Evolutionary conservation across 2,888 invertebrate genomes (phyloP), one percentile per base, ranked within the genome.

Genomic region (Zygogramma bicolorata): DNA sequence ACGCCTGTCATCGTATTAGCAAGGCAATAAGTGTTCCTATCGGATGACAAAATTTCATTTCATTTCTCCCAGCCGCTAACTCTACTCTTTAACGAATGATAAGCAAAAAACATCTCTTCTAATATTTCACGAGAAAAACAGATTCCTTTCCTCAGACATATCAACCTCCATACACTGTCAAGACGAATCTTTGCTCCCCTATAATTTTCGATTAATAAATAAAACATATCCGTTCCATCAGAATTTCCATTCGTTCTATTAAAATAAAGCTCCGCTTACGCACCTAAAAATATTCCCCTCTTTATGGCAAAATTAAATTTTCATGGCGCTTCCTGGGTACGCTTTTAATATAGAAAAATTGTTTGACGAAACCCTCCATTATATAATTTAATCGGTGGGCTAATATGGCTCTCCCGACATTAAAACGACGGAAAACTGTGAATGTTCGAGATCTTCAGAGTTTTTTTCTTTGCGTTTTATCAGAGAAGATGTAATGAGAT

Each of bases 321-420:
- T 63, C 63, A 63, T 63, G 29, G 63, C 42, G 63, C 49, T 63
- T 63, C 63, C 63, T 63, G 63, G 27, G 18, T 63, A 29, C 46
- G 63, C 40, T 63, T 63, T 63, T 63, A 63, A 63, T 63, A 63
- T 49, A 63, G 63, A 63, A 63, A 63, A 63, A 49, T 46, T 63
- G 63, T 63, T 63, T 63, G 46, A 27, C 22, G 49, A 63, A 63
- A 46, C 63, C 46, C 20, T 46, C 63, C 63, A 29, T 63, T 42
- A 63, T 27, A 46, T 15, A 25, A 63, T 63, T 63, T 63, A 29
- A 49, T 63, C 63, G 63, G 27, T 18, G 10, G 46, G 15, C 27
- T 62, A 63, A 63, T 63, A 46, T 18, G 49, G 31, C 63, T 13
- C 46, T 29, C 25, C 27, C 27, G 6, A 53, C 53, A 53, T 53